A percentile compares a stretch with the other conserved stretches of the same genome.
These are phyloP conservation scores for Amblyopsis hoosieri DNA, from an alignment of 2,797 vertebrate species.

Conservation along the genomic window DNA sequence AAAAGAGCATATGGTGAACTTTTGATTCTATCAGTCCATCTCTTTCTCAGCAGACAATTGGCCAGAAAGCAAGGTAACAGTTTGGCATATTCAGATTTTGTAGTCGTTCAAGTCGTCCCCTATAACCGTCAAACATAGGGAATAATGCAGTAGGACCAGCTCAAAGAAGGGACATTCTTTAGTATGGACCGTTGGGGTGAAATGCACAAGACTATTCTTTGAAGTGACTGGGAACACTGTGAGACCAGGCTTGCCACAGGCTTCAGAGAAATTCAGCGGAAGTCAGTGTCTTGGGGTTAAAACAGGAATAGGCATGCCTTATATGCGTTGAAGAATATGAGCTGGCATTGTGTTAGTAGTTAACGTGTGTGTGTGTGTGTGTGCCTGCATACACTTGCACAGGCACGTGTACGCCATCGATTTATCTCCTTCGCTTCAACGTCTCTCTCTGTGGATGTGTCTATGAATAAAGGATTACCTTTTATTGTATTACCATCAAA, in stretches of 20 bases:
- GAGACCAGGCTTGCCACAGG: constrained; percentile 32
- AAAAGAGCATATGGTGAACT: background rate
- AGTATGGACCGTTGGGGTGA: constrained; percentile 17
- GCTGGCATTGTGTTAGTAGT: constrained; percentile 13
- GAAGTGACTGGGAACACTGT: constrained; percentile 41
- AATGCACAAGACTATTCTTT: constrained; percentile 42
- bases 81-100: constrained; percentile 56
- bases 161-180: constrained; percentile 52
- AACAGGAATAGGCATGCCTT: constrained; percentile 28
- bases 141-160: constrained; percentile 45
- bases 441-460: too few species aligned
- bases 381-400: constrained; percentile 2
- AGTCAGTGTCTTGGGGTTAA: constrained; percentile 41
- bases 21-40: background rate
- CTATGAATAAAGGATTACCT: too few species aligned
- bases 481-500: too few species aligned
- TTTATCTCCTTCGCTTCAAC: too few species aligned
- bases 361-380: constrained; percentile 17
- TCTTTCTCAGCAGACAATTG: constrained; percentile 11
- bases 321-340: constrained; percentile 28
- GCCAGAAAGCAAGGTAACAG: constrained; percentile 6
- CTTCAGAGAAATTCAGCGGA: constrained; percentile 39
- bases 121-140: constrained; percentile 43
- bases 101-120: constrained; percentile 43
- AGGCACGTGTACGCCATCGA: background rate